A percentile compares a stretch with the other conserved stretches of the same genome.
Evolutionary conservation across 1,140 invertebrate species (phyloP).

Genomic region (Drosophila kikkawai): DNA sequence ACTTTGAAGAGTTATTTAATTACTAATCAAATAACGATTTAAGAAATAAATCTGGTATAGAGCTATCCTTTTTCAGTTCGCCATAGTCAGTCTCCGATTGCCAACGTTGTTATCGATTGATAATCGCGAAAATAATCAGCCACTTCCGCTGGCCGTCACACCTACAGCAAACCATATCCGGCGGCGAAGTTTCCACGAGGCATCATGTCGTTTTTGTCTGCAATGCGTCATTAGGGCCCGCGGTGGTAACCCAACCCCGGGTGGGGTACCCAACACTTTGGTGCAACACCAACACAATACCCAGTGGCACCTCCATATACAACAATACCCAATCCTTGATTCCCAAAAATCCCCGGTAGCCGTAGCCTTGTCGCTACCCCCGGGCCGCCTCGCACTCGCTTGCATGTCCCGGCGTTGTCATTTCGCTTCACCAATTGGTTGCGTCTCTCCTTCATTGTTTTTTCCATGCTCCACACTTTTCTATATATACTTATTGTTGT

Average conservation of each 20-base stretch:
- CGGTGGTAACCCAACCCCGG: conserved; percentile 9
- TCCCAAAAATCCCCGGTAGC: neutral
- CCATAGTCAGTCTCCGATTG: neutral
- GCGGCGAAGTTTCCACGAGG: conserved; percentile 22
- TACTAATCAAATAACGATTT: neutral
- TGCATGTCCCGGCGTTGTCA: conserved; percentile 58
- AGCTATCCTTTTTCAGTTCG: neutral
- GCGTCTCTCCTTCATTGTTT: conserved; percentile 48
- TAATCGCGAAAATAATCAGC: conserved; percentile 20
- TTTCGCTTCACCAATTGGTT: conserved; percentile 62
- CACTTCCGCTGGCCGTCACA: conserved; percentile 13
- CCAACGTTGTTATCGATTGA: conserved; percentile 20
- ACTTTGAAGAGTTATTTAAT: neutral
- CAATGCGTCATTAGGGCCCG: conserved; percentile 55
- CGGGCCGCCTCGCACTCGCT: conserved; percentile 16
- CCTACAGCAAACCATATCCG: conserved; percentile 10
- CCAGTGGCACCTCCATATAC: conserved; percentile 15
- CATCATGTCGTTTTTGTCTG: conserved; percentile 48
- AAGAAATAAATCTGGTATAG: neutral
- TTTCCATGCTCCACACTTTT: conserved; percentile 6
- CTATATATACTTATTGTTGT: conserved; percentile 23
- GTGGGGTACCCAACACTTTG: conserved; percentile 18
- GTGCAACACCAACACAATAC: conserved; percentile 25
- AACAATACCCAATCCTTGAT: conserved; percentile 1
- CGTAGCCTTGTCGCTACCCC: conserved; percentile 6